Base-by-base conservation (phyloP, 2,797 vertebrate genomes). In the Bradypodion pumilum region DNA sequence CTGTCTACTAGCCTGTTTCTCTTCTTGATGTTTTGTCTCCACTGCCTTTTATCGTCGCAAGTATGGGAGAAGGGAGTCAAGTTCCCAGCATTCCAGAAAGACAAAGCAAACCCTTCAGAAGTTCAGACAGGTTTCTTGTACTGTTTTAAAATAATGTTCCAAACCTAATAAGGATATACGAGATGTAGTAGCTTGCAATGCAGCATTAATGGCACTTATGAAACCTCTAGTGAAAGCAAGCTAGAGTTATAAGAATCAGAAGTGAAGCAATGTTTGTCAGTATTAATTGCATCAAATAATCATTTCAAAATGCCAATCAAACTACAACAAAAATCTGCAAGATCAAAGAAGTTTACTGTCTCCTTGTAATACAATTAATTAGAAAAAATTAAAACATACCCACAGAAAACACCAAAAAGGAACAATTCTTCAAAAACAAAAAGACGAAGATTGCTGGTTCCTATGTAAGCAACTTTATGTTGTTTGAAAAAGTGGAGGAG, bases 401-500 rank as follows among this genome's bases (percentile, higher is more conserved):
- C 21, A 37, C n/a, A 37, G 32, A 44, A 46, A 29, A 46, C 29
- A 46, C 5, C 32, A 37, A 46, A 66, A 84, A 91, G 78, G 65
- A 15, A 83, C 29, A 4, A 37, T 79, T 35, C 62, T 44, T 32
- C 3, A 79, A 4, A 72, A 74, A 84, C 19, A 52, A 52, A 75
- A 66, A 12, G 6, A 4, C 6, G 12, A 52, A 86, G 81, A 79
- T 69, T 19, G 40, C n/a, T 1, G 1, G 81, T 80, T 37, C 84
- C 81, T 35, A 29, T 65, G 73, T 73, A 85, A 87, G 29, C 63
- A n/a, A 72, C 68, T 88, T 0, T 0, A 5, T 37, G 66, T 82
- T 86, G 74, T 93, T 82, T 85, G 74, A 87, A 56, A 88, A 91
- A 83, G 59, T 70, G 88, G 77, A 91, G 83, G 88, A 92, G 89